Base-by-base conservation (phyloP, 2,113 vertebrate genomes). In the Thamnophis sirtalis region DNA sequence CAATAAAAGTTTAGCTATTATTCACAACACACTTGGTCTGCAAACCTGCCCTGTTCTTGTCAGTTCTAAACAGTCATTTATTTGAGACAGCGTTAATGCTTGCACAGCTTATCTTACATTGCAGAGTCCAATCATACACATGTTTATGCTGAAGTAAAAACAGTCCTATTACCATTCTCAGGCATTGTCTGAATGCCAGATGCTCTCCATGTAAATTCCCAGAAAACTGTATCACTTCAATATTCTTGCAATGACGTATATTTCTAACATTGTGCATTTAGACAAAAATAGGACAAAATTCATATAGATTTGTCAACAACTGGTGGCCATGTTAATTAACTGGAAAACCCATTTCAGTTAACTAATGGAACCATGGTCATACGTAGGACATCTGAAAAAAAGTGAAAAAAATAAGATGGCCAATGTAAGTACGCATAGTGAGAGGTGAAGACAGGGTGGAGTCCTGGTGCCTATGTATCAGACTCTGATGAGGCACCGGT, bases 141-240 rank as follows among this genome's bases (percentile, higher is more conserved):
- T 86, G 90, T 91, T 91, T 87, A 58, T 68, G 21, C 49, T 68
- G 85, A 51, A 68, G 43, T 87, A 68, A 63, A 91, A n/a, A 56
- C 49, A 91, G 55, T 49, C 24, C n/a, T 3, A 9, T 87, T 87
- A 68, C 84, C 33, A 13, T 87, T 87, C 56, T 7, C 56, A 91
- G 84, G 1, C 28, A 91, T 50, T 58, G 3, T 86, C 56, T 15
- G 19, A 91, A 50, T 13, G 50, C 55, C 53, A 56, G 56, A 38
- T 28, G 38, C 21, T 38, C 33, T 50, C 8, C 84, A 68, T 38
- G 26, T 13, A 63, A 68, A 87, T 86, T 91, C 55, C 90, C 55
- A 63, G 50, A 33, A 13, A 21, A 53, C 8, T 51, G 15, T 50
- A 50, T 58, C 2, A 33, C 55, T 63, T 86, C 86, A 86, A 86